phyloP scores from a whole-genome alignment of 1,140 invertebrate genomes.

The Trichoplusia ni region DNA sequence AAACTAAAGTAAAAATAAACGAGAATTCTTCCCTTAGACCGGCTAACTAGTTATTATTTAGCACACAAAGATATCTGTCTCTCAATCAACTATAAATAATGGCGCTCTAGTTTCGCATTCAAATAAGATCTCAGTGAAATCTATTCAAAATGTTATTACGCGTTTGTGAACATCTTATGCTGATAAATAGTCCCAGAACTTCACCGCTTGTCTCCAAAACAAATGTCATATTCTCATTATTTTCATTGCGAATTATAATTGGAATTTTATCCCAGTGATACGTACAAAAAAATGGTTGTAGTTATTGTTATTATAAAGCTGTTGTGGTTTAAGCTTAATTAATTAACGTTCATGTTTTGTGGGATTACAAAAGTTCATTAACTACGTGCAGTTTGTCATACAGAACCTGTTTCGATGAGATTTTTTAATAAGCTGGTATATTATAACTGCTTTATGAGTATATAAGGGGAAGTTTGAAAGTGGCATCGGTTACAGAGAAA shows the following conservation, averaged over 20 bases:
- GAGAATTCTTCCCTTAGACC: neutral
- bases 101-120: neutral
- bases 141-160: slow-evolving; percentile 12
- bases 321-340: too few relatives aligned
- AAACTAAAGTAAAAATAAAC: too few relatives aligned
- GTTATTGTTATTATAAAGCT: slow-evolving; percentile 13
- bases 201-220: slow-evolving; percentile 2
- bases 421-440: too few relatives aligned
- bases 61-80: neutral
- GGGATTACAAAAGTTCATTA: too few relatives aligned
- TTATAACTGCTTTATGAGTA: too few relatives aligned
- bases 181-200: slow-evolving; percentile 14
- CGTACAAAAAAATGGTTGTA: slow-evolving; percentile 4
- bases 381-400: too few relatives aligned
- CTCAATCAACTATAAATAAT: slow-evolving; percentile 2
- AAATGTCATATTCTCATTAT: slow-evolving; percentile 15
- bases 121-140: neutral
- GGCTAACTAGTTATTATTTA: neutral
- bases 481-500: too few relatives aligned
- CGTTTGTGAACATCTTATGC: neutral
- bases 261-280: slow-evolving; percentile 17
- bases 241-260: slow-evolving; percentile 14
- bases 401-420: too few relatives aligned
- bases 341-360: too few relatives aligned
- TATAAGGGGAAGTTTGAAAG: too few relatives aligned